Conservation (phyloP, 2,888 invertebrate species). For the Polia nebulosa region DNA sequence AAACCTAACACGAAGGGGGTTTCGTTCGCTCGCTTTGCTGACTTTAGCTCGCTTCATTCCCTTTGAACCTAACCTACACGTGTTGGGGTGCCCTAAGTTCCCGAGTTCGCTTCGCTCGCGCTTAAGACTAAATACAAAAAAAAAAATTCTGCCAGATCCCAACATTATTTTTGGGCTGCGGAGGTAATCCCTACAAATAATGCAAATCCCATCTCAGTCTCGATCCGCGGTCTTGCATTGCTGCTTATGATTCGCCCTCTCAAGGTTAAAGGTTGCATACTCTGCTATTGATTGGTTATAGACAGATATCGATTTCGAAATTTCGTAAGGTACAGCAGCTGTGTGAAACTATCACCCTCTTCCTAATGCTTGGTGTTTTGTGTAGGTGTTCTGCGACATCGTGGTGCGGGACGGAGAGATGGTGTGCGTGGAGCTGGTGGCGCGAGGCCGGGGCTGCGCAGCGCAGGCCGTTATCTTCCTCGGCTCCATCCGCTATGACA, state of each 20-base stretch:
- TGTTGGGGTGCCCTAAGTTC: too few relatives aligned
- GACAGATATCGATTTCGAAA: not conserved
- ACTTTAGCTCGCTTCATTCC: too few relatives aligned
- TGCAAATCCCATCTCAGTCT: not conserved
- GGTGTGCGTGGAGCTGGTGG: slow-evolving; percentile 99
- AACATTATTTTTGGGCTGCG: too few relatives aligned
- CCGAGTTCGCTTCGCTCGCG: too few relatives aligned
- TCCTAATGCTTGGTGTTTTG: not conserved
- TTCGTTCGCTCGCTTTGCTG: too few relatives aligned
- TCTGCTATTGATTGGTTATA: not conserved
- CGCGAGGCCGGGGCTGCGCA: slow-evolving; percentile 96
- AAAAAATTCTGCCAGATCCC: too few relatives aligned
- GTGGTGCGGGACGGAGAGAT: slow-evolving; percentile 99
- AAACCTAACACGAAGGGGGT: too few relatives aligned
- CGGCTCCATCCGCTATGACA: slow-evolving; percentile 99
- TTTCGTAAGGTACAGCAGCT: not conserved
- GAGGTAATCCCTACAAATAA: too few relatives aligned
- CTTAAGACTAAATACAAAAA: too few relatives aligned
- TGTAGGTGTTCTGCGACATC: slow-evolving; percentile 97
- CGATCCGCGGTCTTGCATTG: not conserved
- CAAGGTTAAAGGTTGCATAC: not conserved
- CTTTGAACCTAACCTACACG: too few relatives aligned
- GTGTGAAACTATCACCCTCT: not conserved
- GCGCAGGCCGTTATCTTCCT: slow-evolving; percentile 98
- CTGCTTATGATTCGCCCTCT: not conserved